These are phyloP conservation scores for Tretioscincus oriximinensis DNA, from an alignment of 2,113 vertebrate genomes.

Conservation along the genomic window DNA sequence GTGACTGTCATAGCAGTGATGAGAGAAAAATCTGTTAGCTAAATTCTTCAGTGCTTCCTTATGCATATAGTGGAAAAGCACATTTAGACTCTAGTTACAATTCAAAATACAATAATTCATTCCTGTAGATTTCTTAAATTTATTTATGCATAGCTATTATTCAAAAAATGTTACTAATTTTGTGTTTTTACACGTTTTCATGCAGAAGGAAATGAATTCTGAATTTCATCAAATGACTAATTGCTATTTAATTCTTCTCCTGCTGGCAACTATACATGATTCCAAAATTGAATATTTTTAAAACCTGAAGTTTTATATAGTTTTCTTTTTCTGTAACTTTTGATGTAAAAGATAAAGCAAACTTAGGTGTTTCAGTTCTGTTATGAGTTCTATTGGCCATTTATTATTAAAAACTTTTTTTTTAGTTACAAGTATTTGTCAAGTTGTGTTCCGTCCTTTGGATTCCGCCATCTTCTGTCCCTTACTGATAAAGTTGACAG, in stretches of 20 bases:
- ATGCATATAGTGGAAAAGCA: no score
- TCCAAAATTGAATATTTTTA: background rate
- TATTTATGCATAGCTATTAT: background rate
- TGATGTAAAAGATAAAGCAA: background rate
- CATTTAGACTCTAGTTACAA: background rate
- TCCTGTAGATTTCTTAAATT: no score
- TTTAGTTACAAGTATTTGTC: constrained; percentile 91
- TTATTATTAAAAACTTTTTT: constrained; percentile 15
- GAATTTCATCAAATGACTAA: no score
- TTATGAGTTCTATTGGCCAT: background rate
- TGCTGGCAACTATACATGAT: background rate
- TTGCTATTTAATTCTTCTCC: no score
- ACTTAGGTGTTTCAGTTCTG: constrained; percentile 9
- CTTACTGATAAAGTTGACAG: constrained; percentile 92
- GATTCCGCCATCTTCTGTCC: constrained; percentile 92
- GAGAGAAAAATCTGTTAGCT: no score
- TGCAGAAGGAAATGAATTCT: background rate
- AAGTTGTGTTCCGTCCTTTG: constrained; percentile 91
- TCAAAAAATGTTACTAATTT: background rate
- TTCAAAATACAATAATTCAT: background rate
- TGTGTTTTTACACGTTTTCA: background rate
- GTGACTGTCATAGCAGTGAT: background rate
- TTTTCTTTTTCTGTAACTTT: background rate
- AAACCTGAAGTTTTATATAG: background rate
- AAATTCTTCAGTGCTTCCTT: no score